These are phyloP conservation scores for Melanostigma gelatinosum DNA, from an alignment of 2,113 vertebrate species.

Conservation along the genomic window DNA sequence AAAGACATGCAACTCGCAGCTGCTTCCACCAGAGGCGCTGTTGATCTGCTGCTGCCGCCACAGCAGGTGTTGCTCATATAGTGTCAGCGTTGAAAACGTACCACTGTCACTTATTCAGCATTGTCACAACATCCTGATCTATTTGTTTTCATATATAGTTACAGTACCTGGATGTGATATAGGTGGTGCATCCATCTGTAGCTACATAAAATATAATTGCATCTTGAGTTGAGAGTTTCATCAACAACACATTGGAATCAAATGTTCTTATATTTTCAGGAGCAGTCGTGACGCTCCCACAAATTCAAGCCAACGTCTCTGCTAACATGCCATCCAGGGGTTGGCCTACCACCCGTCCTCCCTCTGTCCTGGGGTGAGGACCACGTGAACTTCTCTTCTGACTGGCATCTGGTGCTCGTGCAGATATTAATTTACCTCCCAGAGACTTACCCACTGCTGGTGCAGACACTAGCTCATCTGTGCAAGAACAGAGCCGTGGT, in stretches of 20 bases:
- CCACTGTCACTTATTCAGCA: not conserved
- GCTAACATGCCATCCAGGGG: conserved; percentile 78
- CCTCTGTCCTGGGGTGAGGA: conserved; percentile 88
- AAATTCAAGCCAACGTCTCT: conserved; percentile 85
- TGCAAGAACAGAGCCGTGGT: conserved; percentile 77
- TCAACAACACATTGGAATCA: not conserved
- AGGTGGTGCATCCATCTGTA: not conserved
- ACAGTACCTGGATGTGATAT: not conserved
- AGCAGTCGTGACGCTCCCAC: conserved; percentile 85
- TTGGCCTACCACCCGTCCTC: conserved; percentile 71
- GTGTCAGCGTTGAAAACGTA: not conserved
- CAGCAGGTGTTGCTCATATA: not conserved
- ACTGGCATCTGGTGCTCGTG: conserved; percentile 88
- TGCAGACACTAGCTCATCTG: conserved; percentile 86
- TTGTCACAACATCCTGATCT: not conserved
- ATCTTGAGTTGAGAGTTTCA: not conserved
- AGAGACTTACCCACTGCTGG: conserved; percentile 84
- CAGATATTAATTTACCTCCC: conserved; percentile 89
- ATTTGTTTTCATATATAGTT: no score
- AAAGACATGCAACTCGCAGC: not conserved
- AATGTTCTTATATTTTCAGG: conserved; percentile 70
- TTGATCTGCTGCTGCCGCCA: not conserved
- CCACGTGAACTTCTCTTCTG: conserved; percentile 81
- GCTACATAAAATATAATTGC: not conserved
- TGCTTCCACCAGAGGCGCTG: not conserved